Base-by-base conservation (phyloP, 2,113 vertebrate genomes). In the Cranoglanis bouderius region DNA sequence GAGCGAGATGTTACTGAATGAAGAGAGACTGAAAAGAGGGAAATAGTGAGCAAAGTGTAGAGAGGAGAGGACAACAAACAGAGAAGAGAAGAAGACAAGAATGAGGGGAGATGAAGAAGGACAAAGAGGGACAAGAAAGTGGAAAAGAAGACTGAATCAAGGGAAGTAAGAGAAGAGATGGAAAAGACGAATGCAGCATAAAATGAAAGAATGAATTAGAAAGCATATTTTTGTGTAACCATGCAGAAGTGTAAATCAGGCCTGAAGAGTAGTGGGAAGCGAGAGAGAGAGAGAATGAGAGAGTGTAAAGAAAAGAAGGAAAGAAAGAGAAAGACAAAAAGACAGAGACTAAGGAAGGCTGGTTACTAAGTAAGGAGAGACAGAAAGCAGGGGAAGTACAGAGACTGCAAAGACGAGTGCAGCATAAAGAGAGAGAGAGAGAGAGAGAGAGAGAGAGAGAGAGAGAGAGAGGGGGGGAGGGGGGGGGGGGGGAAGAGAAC, bases 141-240 rank as follows among this genome's bases (percentile, higher is more conserved):
- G 6, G 91, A 67, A 55, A 53, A 83, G 89, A 85, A 82, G 85
- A 38, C 35, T 89, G 86, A 65, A 63, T 29, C 29, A 24, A 61
- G 2, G 40, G 84, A 18, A 70, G 16, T 75, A 43, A 74, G 51
- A 65, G 38, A 81, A 81, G 32, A 7, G 78, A 55, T 51, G 40
- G 35, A 24, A 83, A 35, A 38, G 24, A 46, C 2, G 21, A 43
- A 43, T 75, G 10, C 8, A 4, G 21, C 8, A 0, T 10, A 77
- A 67, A 88, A 92, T 51, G 91, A 95, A 94, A 95, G 94, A 95
- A 94, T 91, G 91, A 92, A n/a, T n/a, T n/a, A n/a, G n/a, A n/a
- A n/a, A n/a, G n/a, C 43, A 26, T 75, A 75, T 75, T 43, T 43
- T 24, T 75, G 72, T 5, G 21, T 26, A 43, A 75, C 19, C 6